Conservation (phyloP, 2,797 vertebrate species). For the Malacoctenus gilli region DNA sequence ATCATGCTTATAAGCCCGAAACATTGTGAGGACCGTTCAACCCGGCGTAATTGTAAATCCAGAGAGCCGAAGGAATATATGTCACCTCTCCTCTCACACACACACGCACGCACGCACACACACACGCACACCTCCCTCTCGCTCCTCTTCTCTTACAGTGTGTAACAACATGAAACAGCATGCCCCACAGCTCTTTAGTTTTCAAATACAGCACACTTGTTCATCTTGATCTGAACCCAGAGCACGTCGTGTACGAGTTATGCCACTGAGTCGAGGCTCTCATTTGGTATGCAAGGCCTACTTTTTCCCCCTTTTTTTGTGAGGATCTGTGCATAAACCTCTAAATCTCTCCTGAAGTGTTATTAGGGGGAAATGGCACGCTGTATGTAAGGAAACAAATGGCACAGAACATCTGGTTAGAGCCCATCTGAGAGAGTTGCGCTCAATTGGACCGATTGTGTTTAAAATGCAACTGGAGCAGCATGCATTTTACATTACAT, state of each 20-base stretch:
- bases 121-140: constrained; percentile 34
- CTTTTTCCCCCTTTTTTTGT: no score
- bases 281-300: constrained; percentile 64
- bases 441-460: constrained; percentile 59
- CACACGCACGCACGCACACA: constrained; percentile 18
- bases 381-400: constrained; percentile 72
- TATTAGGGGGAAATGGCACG: constrained; percentile 54
- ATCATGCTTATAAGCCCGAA: constrained; percentile 46
- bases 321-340: constrained; percentile 58
- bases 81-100: constrained; percentile 34
- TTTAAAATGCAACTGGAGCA: constrained; percentile 79
- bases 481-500: constrained; percentile 75
- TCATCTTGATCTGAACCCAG: constrained; percentile 67
- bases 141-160: constrained; percentile 50
- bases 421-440: constrained; percentile 60
- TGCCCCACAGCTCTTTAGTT: constrained; percentile 69
- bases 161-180: constrained; percentile 70
- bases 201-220: constrained; percentile 61
- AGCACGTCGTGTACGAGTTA: constrained; percentile 69
- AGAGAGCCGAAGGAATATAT: constrained; percentile 59
- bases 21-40: constrained; percentile 59
- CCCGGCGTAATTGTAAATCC: constrained; percentile 62
- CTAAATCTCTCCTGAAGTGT: constrained; percentile 73
- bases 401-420: constrained; percentile 70
- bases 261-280: constrained; percentile 63